Conservation (phyloP, 2,888 invertebrate species). For the Hoplodrina blanda region DNA sequence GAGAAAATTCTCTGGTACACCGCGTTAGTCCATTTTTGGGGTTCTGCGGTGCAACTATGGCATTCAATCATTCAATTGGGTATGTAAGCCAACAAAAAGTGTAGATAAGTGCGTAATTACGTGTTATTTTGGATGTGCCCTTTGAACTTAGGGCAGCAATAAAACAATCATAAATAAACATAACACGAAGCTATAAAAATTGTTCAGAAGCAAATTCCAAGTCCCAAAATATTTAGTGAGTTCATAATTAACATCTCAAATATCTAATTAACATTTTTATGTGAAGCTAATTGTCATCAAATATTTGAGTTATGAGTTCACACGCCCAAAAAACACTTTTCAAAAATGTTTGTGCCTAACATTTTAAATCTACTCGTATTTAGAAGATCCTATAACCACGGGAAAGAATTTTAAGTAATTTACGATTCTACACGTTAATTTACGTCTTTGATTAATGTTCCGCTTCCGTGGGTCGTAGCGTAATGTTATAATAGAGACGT, state of each 20-base stretch:
- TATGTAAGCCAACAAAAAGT: no score
- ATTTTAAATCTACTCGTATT: neutral
- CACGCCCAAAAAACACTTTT: slow-evolving; percentile 1
- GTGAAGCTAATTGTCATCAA: slow-evolving; percentile 17
- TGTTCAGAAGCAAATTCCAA: slow-evolving; percentile 11
- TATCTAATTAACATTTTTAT: slow-evolving; percentile 32
- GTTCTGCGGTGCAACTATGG: no score
- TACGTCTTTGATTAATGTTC: no score
- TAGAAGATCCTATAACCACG: neutral
- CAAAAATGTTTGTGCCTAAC: neutral
- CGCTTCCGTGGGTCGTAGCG: no score
- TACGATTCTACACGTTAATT: no score
- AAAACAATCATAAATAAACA: slow-evolving; percentile 3
- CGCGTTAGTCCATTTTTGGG: no score
- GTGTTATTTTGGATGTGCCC: neutral
- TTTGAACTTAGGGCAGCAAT: no score
- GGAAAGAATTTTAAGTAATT: neutral
- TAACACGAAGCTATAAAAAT: slow-evolving; percentile 9
- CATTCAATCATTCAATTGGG: no score
- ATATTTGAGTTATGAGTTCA: slow-evolving; percentile 1
- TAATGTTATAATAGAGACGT: no score
- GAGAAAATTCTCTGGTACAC: no score
- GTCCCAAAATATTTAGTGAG: neutral
- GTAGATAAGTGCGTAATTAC: neutral
- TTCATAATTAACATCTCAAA: slow-evolving; percentile 9